Percentiles rank a stretch among this genome's conserved stretches.
These are phyloP conservation scores for Abrostola tripartita DNA, from an alignment of 2,888 invertebrate genomes.

Conservation along the genomic window DNA sequence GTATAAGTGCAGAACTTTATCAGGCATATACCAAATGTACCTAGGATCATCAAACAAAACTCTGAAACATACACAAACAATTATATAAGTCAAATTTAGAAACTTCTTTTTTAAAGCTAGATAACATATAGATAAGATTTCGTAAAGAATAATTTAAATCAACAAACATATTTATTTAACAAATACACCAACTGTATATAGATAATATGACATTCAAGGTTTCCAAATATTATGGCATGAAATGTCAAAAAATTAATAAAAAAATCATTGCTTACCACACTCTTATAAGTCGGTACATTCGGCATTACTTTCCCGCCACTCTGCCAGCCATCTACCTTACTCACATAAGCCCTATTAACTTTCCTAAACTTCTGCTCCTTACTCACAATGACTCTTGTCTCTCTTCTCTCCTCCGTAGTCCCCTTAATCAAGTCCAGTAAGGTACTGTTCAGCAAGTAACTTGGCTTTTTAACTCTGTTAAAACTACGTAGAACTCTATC, in stretches of 20 bases:
- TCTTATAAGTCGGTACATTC: conserved; percentile 2
- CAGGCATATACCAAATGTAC: no score
- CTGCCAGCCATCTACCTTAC: conserved; percentile 27
- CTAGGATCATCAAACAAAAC: no score
- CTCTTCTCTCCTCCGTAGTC: conserved; percentile 20
- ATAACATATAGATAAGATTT: no score
- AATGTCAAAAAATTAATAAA: conserved; percentile 8
- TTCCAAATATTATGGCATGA: conserved; percentile 12
- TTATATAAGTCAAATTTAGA: no score
- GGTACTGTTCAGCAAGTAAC: conserved; percentile 44
- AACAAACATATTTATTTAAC: no score
- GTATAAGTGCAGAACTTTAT: no score
- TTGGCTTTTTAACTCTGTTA: conserved; percentile 41
- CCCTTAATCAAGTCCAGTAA: conserved; percentile 37
- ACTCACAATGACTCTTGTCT: conserved; percentile 10
- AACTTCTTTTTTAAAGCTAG: no score
- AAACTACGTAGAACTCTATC: conserved; percentile 72
- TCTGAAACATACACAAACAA: no score
- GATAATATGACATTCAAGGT: not conserved
- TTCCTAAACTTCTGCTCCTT: conserved; percentile 29
- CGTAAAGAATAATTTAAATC: no score
- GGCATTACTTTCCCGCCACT: conserved; percentile 6
- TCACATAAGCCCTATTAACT: conserved; percentile 15
- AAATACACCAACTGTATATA: no score
- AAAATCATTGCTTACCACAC: conserved; percentile 23